Percentiles rank a stretch among this genome's conserved stretches.
Evolutionary conservation across 2,888 invertebrate species (phyloP).

Genomic region (Tortricodes alternella): DNA sequence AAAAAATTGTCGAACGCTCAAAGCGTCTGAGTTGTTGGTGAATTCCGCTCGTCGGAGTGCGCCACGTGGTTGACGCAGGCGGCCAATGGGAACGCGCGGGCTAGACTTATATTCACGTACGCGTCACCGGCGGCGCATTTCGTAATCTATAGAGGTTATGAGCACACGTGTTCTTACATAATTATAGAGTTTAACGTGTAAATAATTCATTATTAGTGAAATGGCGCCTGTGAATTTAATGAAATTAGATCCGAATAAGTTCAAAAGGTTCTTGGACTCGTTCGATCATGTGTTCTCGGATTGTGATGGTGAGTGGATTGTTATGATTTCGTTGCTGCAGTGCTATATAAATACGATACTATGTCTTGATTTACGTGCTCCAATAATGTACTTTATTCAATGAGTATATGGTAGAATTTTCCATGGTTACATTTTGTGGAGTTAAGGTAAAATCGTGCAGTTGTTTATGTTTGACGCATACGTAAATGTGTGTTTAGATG

Average conservation of each 20-base stretch:
- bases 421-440: neutral
- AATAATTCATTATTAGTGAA: slow-evolving; percentile 34
- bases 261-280: slow-evolving; percentile 81
- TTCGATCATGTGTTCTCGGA: slow-evolving; percentile 89
- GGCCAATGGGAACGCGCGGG: slow-evolving; percentile 43
- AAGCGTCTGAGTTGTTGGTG: too few species aligned
- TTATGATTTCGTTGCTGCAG: too few species aligned
- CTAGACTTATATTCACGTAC: slow-evolving; percentile 48
- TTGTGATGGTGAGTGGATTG: slow-evolving; percentile 85
- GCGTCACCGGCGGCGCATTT: slow-evolving; percentile 64
- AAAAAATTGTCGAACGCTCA: too few species aligned
- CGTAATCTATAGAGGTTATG: slow-evolving; percentile 49
- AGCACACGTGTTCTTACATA: slow-evolving; percentile 51
- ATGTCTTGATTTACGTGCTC: neutral
- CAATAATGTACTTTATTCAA: too few species aligned
- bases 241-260: slow-evolving; percentile 64
- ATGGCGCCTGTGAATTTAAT: slow-evolving; percentile 64
- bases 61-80: slow-evolving; percentile 12
- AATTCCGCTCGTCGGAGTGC: too few species aligned
- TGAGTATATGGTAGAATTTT: neutral
- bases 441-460: neutral
- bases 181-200: slow-evolving; percentile 27
- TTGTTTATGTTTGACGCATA: neutral
- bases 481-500: neutral
- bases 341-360: too few species aligned